Conservation (phyloP, 2,888 invertebrate species). For the Tetanocera ferruginea region DNA sequence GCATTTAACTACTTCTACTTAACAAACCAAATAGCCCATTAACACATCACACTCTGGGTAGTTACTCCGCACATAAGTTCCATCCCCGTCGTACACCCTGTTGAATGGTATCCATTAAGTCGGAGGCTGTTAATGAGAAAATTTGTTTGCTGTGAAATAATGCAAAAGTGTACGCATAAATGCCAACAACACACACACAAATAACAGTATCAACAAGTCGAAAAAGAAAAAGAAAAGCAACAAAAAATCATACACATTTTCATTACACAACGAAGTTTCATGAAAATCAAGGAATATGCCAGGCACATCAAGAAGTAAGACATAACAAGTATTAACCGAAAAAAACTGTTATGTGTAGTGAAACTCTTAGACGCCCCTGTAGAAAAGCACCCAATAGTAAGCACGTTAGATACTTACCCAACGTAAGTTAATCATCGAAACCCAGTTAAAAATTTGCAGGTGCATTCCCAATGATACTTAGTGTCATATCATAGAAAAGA, state of each 20-base stretch:
- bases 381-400: too few relatives aligned
- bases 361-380: too few relatives aligned
- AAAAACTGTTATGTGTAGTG: too few relatives aligned
- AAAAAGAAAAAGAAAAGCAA: not conserved
- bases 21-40: not conserved
- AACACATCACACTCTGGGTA: not conserved
- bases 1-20: not conserved
- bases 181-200: not conserved
- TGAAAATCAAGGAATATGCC: too few relatives aligned
- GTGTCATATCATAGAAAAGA: too few relatives aligned
- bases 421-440: too few relatives aligned
- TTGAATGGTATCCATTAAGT: conserved; percentile 24
- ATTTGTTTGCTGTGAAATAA: conserved; percentile 27
- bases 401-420: too few relatives aligned
- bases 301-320: too few relatives aligned
- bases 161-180: conserved; percentile 22
- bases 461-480: too few relatives aligned
- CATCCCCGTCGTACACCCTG: not conserved
- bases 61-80: not conserved
- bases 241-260: not conserved
- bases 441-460: too few relatives aligned
- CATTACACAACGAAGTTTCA: not conserved
- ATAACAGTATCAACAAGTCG: not conserved
- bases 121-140: conserved; percentile 30
- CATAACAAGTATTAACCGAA: too few relatives aligned